These are phyloP conservation scores for Lampris incognitus DNA, from an alignment of 2,113 vertebrate species.

Conservation along the genomic window DNA sequence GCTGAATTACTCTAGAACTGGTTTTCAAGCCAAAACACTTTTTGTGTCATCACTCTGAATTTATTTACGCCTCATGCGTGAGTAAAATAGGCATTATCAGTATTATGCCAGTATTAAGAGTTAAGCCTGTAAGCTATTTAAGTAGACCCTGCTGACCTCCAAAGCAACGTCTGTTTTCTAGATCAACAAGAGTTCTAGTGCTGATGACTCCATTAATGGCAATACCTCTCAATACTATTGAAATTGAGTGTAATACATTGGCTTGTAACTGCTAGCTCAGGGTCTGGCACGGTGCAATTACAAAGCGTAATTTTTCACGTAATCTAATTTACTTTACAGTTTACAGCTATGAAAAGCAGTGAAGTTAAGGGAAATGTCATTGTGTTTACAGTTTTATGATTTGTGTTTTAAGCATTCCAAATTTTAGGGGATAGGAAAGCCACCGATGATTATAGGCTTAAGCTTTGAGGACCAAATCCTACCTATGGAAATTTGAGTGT, in stretches of 20 bases:
- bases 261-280: constrained; percentile 18
- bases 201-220: neutral
- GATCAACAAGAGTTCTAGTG: neutral
- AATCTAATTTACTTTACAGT: constrained; percentile 39
- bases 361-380: constrained; percentile 23
- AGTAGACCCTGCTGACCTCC: neutral
- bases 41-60: constrained; percentile 13
- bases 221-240: constrained; percentile 2
- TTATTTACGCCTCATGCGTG: constrained; percentile 8
- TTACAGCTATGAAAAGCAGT: constrained; percentile 10
- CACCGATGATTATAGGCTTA: constrained; percentile 12
- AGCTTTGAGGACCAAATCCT: constrained; percentile 40
- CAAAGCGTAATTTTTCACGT: constrained; percentile 16
- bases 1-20: constrained; percentile 34
- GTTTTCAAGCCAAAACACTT: constrained; percentile 28
- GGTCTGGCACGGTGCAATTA: constrained; percentile 33
- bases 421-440: constrained; percentile 6
- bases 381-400: constrained; percentile 66
- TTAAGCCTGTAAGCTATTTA: constrained; percentile 4
- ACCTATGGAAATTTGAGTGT: neutral
- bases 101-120: constrained; percentile 51
- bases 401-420: constrained; percentile 38
- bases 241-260: neutral
- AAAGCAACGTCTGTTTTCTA: neutral
- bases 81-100: constrained; percentile 40